phyloP scores from a whole-genome alignment of 2,888 invertebrate species.

The Ochropacha duplaris region DNA sequence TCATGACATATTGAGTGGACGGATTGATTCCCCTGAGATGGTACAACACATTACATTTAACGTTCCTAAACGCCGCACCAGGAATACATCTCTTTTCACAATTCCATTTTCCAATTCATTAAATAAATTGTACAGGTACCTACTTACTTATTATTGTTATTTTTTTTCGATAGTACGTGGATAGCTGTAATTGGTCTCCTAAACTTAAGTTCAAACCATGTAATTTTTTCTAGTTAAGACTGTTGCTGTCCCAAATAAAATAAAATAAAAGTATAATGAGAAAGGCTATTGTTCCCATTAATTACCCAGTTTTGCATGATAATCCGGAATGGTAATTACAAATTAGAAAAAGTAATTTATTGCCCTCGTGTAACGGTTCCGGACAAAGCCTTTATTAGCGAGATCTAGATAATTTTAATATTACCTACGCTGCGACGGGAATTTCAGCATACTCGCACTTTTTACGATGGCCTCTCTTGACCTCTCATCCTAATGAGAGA shows the following conservation, averaged over 20 bases:
- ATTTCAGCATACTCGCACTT: not conserved
- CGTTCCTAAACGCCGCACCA: too few species aligned
- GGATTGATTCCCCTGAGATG: too few species aligned
- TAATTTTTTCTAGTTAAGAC: too few species aligned
- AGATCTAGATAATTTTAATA: constrained; percentile 1
- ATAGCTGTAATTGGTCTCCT: too few species aligned
- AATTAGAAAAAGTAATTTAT: constrained; percentile 6
- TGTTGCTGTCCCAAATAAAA: not conserved
- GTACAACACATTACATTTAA: too few species aligned
- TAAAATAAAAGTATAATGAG: not conserved
- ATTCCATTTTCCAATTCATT: too few species aligned
- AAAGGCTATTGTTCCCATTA: not conserved
- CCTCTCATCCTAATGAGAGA: not conserved
- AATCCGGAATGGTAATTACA: not conserved
- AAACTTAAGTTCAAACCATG: too few species aligned
- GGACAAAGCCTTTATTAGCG: not conserved
- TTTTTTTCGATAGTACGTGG: too few species aligned
- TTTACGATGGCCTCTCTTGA: not conserved
- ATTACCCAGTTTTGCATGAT: not conserved
- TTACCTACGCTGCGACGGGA: not conserved
- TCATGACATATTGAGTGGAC: too few species aligned
- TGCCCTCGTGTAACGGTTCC: not conserved
- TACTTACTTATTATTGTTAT: too few species aligned
- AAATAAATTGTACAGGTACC: too few species aligned
- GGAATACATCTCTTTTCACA: too few species aligned